Base-by-base conservation (phyloP, 2,797 vertebrate genomes). In the Adelosebastes latens region DNA sequence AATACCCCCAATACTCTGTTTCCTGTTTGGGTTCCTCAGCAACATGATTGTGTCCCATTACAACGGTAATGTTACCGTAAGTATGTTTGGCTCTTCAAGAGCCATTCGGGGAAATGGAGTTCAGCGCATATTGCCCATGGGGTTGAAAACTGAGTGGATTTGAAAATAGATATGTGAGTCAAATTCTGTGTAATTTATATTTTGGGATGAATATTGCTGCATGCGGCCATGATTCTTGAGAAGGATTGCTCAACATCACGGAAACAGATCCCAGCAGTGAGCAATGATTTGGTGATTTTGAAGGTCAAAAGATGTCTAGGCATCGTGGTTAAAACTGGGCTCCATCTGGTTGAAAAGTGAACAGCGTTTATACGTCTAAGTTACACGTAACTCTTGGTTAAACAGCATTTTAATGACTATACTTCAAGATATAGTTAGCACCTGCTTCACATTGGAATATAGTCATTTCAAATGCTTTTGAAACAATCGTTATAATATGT, bases 1-100 rank as follows among this genome's bases (percentile, higher is more conserved):
- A 76, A 70, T 49, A 80, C 52, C 64, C 79, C 52, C 18, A 66
- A 52, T 42, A 68, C 29, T n/a, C 56, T 13, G 31, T 77, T 89
- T 91, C 79, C 69, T 80, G 83, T 89, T 85, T 87, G 63, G 80
- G 70, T 78, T 70, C 52, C 75, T n/a, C 53, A 60, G 75, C 49
- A 78, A 81, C 75, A 29, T 72, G 27, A 64, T 34, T 84, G 77
- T 74, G 78, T 79, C 46, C 72, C 55, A 72, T 79, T 83, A 76
- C 42, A 65, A 72, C 2, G 27, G 46, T 36, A 53, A 72, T 52
- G 53, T 75, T 66, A 70, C 64, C 25, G 20, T 69, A 70, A 82
- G 39, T 75, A 13, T 68, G 53, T 56, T 65, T 74, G 71, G 62
- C 60, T 72, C 63, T 46, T 68, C 34, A 49, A 58, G 32, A 78